Evolutionary conservation across 2,888 invertebrate genomes (phyloP).

Genomic region (Torymus texanus): DNA sequence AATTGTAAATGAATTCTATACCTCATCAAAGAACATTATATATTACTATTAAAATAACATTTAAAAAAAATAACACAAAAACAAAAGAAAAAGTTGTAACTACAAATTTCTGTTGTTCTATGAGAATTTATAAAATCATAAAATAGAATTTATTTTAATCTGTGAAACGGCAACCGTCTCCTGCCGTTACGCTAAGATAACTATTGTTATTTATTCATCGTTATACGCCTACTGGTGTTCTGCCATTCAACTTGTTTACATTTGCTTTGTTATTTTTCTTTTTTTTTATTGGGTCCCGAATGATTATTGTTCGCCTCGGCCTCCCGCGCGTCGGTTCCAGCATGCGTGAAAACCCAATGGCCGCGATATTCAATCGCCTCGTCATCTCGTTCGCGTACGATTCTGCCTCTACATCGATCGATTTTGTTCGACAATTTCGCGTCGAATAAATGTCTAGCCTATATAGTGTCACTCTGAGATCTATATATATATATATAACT

Average conservation of each 20-base stretch:
- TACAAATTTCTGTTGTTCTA: no score
- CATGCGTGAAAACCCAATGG: background rate
- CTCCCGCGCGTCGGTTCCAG: background rate
- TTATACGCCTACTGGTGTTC: conserved; percentile 59
- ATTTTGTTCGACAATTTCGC: no score
- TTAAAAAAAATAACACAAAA: no score
- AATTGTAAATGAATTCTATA: no score
- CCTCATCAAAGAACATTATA: no score
- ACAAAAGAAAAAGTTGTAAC: no score
- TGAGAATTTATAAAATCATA: no score
- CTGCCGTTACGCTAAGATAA: conserved; percentile 40
- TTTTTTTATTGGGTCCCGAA: conserved; percentile 63
- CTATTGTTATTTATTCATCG: conserved; percentile 21
- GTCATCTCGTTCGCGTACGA: background rate
- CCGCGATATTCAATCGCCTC: background rate
- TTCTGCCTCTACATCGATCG: background rate
- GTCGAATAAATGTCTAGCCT: no score
- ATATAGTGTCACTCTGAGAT: no score
- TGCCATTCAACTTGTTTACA: conserved; percentile 53
- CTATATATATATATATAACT: background rate
- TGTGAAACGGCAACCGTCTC: background rate
- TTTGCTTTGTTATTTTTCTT: conserved; percentile 11
- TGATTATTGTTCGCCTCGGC: conserved; percentile 62
- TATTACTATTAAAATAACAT: no score
- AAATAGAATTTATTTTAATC: no score